A percentile compares a stretch with the other conserved stretches of the same genome.
These are phyloP conservation scores for Siniperca obscura DNA, from an alignment of 2,797 vertebrate genomes.

Conservation along the genomic window DNA sequence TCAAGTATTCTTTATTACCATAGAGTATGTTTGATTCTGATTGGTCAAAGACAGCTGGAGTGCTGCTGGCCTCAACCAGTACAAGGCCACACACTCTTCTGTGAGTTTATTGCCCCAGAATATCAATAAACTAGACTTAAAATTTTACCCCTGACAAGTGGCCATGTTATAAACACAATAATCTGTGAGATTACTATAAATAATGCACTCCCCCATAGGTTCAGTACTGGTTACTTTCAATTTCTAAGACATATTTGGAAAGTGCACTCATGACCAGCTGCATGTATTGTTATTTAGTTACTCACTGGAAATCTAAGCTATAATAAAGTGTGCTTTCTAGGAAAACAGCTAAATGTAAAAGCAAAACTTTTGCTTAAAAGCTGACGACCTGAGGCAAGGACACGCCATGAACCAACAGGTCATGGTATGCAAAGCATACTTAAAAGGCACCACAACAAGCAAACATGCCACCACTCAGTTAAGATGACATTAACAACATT, in stretches of 20 bases:
- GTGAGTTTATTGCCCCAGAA: neutral
- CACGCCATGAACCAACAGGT: neutral
- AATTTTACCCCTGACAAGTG: neutral
- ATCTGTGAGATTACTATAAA: neutral
- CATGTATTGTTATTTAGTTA: neutral
- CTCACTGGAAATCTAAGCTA: neutral
- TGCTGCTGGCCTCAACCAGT: neutral
- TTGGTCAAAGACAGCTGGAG: neutral
- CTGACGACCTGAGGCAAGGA: neutral
- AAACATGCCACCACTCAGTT: neutral
- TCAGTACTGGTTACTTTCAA: neutral
- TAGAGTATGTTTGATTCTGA: neutral
- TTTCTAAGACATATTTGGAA: neutral
- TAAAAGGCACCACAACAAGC: neutral
- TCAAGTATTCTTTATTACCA: neutral
- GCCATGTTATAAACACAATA: neutral
- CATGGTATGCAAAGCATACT: neutral
- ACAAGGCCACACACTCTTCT: neutral
- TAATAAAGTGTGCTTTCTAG: neutral
- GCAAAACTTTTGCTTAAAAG: neutral
- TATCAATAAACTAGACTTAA: neutral
- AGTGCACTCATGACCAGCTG: neutral
- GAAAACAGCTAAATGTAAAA: neutral
- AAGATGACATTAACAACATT: slow-evolving; percentile 5
- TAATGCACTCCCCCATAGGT: neutral